A percentile compares a stretch with the other conserved stretches of the same genome.
phyloP scores from a whole-genome alignment of 2,888 invertebrate species.

The Andrena camellia region DNA sequence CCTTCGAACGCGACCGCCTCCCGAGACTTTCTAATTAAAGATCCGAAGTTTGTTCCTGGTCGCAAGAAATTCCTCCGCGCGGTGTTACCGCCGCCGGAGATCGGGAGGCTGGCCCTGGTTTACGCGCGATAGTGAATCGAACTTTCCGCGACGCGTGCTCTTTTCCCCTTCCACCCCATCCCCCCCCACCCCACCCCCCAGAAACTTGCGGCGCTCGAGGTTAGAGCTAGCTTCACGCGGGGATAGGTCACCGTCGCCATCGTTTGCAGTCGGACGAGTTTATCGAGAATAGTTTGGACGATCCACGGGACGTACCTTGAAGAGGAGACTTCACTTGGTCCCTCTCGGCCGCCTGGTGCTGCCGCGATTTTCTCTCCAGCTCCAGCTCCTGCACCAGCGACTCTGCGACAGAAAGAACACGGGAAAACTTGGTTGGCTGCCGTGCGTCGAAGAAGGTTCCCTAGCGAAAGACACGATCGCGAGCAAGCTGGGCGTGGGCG shows the following conservation, averaged over 20 bases:
- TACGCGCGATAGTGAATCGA: constrained; percentile 7
- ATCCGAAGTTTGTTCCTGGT: constrained; percentile 77
- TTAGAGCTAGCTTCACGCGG: not conserved
- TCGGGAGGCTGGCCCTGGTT: constrained; percentile 5
- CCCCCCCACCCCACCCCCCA: no score
- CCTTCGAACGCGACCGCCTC: constrained; percentile 62
- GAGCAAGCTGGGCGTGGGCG: no score
- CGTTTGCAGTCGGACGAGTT: constrained; percentile 28
- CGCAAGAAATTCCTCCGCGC: constrained; percentile 66
- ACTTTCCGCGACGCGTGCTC: not conserved
- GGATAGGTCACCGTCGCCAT: constrained; percentile 36
- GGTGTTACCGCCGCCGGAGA: constrained; percentile 1
- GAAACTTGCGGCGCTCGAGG: not conserved
- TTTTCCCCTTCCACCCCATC: constrained; percentile 12
- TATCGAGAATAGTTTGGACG: constrained; percentile 38
- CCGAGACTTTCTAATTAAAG: constrained; percentile 83
- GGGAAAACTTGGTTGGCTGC: constrained; percentile 27
- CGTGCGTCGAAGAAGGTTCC: not conserved
- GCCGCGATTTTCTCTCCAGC: constrained; percentile 94
- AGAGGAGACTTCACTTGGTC: constrained; percentile 93
- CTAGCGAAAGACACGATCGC: no score
- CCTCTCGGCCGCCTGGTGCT: constrained; percentile 91
- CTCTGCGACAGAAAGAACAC: constrained; percentile 88
- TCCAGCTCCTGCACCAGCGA: constrained; percentile 93
- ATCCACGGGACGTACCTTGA: constrained; percentile 87